phyloP scores from a whole-genome alignment of 2,888 invertebrate genomes.

The Caenorhabditis zanzibari region DNA sequence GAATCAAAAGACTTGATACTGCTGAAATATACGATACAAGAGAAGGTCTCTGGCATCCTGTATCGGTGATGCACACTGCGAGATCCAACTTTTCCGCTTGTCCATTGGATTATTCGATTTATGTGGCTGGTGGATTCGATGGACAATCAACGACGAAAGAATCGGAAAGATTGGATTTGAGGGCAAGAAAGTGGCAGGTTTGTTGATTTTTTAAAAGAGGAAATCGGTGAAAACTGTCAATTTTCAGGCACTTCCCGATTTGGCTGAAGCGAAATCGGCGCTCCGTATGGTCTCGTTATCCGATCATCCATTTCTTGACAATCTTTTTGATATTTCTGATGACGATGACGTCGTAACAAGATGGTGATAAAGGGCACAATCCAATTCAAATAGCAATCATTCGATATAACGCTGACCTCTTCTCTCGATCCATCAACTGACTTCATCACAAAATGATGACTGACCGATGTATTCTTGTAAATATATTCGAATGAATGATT shows the following conservation, averaged over 20 bases:
- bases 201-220: not conserved
- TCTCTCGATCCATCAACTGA: constrained; percentile 23
- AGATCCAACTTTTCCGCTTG: constrained; percentile 62
- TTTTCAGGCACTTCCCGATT: constrained; percentile 58
- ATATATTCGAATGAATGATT: constrained; percentile 24
- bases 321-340: constrained; percentile 59
- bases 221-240: not conserved
- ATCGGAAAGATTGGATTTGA: constrained; percentile 59
- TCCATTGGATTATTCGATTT: constrained; percentile 42
- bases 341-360: constrained; percentile 37
- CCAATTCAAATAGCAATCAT: constrained; percentile 1
- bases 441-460: constrained; percentile 5
- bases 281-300: constrained; percentile 59
- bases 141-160: constrained; percentile 64
- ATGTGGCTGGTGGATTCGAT: constrained; percentile 72
- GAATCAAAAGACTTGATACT: constrained; percentile 60
- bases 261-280: constrained; percentile 65
- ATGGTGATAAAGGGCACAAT: constrained; percentile 28
- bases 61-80: constrained; percentile 64
- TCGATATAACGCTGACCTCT: constrained; percentile 29
- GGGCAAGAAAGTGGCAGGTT: constrained; percentile 61
- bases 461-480: constrained; percentile 43
- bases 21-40: constrained; percentile 69
- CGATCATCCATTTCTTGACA: constrained; percentile 63
- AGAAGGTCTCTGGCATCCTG: constrained; percentile 68